Percentiles rank a stretch among this genome's conserved stretches.
Conservation (phyloP, 2,797 vertebrate genomes). For the Lophotriccus pileatus region DNA sequence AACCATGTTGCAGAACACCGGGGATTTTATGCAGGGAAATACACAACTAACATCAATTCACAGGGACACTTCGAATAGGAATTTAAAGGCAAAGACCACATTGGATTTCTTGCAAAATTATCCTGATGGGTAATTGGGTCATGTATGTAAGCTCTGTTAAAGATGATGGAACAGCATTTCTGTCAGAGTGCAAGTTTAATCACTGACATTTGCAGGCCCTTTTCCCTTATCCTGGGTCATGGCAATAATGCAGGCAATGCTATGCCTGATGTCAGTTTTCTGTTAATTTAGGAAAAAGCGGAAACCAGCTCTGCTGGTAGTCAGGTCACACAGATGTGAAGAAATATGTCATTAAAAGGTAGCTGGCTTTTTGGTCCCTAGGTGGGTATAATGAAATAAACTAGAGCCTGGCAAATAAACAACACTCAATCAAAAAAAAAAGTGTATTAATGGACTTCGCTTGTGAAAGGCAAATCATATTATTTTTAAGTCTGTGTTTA, state of each 20-base stretch:
- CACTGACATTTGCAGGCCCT: neutral
- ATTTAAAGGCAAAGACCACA: neutral
- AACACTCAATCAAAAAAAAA: neutral
- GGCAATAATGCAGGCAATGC: neutral
- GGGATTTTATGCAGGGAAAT: neutral
- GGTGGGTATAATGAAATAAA: neutral
- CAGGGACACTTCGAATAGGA: neutral
- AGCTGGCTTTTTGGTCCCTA: neutral
- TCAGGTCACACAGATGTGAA: neutral
- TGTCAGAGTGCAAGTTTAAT: neutral
- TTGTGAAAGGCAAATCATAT: neutral
- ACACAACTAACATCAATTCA: neutral
- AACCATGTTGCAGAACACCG: accelerated
- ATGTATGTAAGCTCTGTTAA: neutral
- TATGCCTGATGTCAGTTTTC: neutral
- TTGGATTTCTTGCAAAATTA: neutral
- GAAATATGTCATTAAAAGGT: neutral
- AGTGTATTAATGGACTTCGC: neutral
- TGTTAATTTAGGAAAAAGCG: neutral
- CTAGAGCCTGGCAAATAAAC: neutral
- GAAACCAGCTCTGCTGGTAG: neutral
- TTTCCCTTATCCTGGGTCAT: neutral
- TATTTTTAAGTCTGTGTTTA: neutral
- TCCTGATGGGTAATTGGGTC: neutral
- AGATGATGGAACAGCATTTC: neutral